Evolutionary conservation across 2,888 invertebrate species (phyloP), one percentile per base, ranked within the genome.

Genomic region (Rotaria socialis): DNA sequence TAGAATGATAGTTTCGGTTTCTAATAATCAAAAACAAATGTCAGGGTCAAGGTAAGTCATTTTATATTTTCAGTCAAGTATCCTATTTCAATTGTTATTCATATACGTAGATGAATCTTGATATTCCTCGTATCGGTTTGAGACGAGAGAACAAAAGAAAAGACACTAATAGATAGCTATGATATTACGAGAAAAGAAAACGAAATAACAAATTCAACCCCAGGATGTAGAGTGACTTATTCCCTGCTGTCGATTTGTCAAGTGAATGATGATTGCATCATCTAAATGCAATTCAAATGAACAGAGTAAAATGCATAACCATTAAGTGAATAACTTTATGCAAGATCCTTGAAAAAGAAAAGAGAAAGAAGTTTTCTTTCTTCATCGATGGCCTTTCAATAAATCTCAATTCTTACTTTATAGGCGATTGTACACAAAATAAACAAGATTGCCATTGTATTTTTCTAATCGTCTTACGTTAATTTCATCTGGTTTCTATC

Each of bases 401-500:
- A 67, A 67, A 67, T 27, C 27, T 67, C 27, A 67, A 27, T 56
- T 27, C 52, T 52, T 52, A 52, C 52, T 16, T 16, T 52, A 52
- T 52, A 52, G 27, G 67, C 35, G 35, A 35, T 35, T 67, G 35
- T 35, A 67, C 35, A 35, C 67, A 67, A 67, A 67, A 67, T 67
- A 67, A 67, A 27, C 27, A 27, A 35, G 67, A 67, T 67, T 67
- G 67, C 16, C 67, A 67, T 67, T 67, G 67, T 14, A 35, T 67
- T 27, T 67, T 35, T 67, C 67, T 67, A 16, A 67, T 67, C 67
- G 35, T 27, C 67, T 67, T 67, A 67, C 35, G 35, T 67, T 35
- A 67, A 67, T 67, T 67, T 67, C 16, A 67, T 67, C 67, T 67
- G 67, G 67, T 67, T 35, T 67, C 16, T 16, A 35, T 67, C 67